Evolutionary conservation across 2,113 vertebrate genomes (phyloP).

Genomic region (Pampusana beccarii): DNA sequence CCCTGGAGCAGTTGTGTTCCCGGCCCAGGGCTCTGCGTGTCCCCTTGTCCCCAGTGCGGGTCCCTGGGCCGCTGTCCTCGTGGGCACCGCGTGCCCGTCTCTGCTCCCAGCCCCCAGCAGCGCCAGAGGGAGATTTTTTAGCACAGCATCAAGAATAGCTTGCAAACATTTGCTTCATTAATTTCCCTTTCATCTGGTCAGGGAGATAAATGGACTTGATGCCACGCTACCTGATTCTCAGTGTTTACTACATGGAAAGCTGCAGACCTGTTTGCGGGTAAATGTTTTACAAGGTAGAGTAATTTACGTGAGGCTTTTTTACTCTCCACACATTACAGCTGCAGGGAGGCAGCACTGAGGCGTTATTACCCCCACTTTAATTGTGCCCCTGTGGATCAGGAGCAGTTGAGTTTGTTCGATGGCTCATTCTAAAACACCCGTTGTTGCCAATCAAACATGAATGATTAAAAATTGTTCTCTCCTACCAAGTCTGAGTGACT

Average conservation of each 20-base stretch:
- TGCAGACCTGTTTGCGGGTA: background rate
- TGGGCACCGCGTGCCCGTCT: fast-evolving
- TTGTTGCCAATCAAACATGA: slow-evolving; percentile 1
- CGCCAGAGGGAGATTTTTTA: fast-evolving
- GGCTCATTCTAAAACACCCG: background rate
- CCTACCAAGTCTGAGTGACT: background rate
- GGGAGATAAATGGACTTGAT: background rate
- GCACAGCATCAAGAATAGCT: background rate
- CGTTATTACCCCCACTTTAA: background rate
- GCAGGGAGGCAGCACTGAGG: background rate
- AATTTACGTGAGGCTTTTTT: background rate
- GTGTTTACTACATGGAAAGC: background rate
- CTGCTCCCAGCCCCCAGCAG: background rate
- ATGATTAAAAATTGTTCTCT: slow-evolving; percentile 29
- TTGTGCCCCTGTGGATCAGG: background rate
- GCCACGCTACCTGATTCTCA: background rate
- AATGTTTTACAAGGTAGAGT: background rate
- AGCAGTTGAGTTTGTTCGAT: slow-evolving; percentile 19
- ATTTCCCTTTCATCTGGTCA: background rate
- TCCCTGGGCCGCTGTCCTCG: fast-evolving
- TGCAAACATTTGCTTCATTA: background rate
- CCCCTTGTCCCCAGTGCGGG: background rate
- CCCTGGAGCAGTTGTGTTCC: background rate
- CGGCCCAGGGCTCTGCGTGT: background rate
- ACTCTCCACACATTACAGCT: background rate